Conservation (phyloP, 2,888 invertebrate species). For the Rhopalosiphum nymphaeae region DNA sequence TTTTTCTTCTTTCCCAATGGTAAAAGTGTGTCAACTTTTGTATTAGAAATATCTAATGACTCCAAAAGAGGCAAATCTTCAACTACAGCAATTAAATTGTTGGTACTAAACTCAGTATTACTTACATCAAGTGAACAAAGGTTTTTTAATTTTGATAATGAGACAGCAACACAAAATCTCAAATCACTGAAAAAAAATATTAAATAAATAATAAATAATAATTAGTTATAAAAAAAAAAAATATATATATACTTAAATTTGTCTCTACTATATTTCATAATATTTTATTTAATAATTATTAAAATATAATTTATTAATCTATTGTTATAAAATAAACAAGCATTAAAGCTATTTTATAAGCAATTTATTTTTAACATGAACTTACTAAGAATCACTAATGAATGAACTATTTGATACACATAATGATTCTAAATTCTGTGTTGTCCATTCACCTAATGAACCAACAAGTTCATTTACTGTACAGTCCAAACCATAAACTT, state of each 20-base stretch:
- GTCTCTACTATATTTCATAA: background rate
- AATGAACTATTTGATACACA: constrained; percentile 77
- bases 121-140: constrained; percentile 77
- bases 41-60: constrained; percentile 78
- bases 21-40: constrained; percentile 75
- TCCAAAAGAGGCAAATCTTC: constrained; percentile 77
- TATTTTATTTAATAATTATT: background rate
- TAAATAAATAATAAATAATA: background rate
- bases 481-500: constrained; percentile 75
- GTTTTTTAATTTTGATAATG: constrained; percentile 75
- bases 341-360: background rate
- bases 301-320: background rate
- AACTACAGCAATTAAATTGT: constrained; percentile 77
- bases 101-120: constrained; percentile 78
- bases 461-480: constrained; percentile 76
- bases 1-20: constrained; percentile 74
- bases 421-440: constrained; percentile 75
- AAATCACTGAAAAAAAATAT: constrained; percentile 69
- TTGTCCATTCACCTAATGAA: constrained; percentile 78
- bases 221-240: background rate
- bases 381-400: constrained; percentile 74
- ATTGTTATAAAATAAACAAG: background rate
- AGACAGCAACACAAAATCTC: constrained; percentile 72
- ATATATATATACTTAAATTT: background rate
- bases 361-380: constrained; percentile 65